Conservation (phyloP, 2,797 vertebrate species). For the Lagocephalus sceleratus region DNA sequence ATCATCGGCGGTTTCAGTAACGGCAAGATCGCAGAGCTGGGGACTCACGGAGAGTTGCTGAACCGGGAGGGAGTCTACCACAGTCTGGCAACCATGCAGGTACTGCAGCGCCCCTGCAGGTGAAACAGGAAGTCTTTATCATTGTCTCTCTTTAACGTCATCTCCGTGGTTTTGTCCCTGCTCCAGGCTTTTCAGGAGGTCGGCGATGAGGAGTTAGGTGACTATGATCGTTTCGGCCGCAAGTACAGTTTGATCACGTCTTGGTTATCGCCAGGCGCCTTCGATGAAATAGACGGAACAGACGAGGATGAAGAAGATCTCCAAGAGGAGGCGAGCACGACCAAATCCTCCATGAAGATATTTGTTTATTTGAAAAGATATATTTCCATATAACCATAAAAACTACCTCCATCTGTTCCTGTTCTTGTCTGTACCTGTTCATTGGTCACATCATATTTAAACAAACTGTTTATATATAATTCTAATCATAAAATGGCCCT, state of each 20-base stretch:
- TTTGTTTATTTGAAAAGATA: neutral
- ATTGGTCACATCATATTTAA: too few species aligned
- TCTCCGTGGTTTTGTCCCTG: neutral
- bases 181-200: slow-evolving; percentile 68
- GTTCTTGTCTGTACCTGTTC: neutral
- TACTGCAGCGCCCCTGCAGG: slow-evolving; percentile 43
- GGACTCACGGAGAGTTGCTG: slow-evolving; percentile 85
- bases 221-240: slow-evolving; percentile 40
- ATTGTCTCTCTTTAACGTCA: neutral
- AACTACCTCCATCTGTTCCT: neutral
- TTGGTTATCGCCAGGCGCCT: slow-evolving; percentile 63
- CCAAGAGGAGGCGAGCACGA: slow-evolving; percentile 51
- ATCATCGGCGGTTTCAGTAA: slow-evolving; percentile 85
- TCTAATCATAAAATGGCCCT: too few species aligned
- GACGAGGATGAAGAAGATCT: slow-evolving; percentile 38
- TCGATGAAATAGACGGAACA: slow-evolving; percentile 46
- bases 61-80: slow-evolving; percentile 85
- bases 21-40: slow-evolving; percentile 83
- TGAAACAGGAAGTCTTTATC: neutral
- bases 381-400: too few species aligned
- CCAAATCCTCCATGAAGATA: neutral
- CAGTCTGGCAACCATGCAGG: slow-evolving; percentile 88
- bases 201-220: slow-evolving; percentile 21
- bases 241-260: slow-evolving; percentile 48
- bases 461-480: too few species aligned